Conservation (phyloP, 1,140 invertebrate species). For the Sitobion miscanthi region DNA sequence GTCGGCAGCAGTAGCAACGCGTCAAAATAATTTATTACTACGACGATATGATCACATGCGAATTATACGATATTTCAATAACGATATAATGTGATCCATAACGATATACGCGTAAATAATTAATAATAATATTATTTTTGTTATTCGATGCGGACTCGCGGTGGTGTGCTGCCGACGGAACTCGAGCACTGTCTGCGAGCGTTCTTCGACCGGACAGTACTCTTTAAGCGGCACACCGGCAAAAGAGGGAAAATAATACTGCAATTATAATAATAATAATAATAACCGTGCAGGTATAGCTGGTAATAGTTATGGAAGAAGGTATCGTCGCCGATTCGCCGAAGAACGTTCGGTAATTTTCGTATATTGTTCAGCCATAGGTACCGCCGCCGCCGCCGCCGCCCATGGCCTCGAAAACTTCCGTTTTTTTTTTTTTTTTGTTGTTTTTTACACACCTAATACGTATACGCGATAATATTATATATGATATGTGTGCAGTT, state of each 20-base stretch:
- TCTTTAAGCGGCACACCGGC: not conserved
- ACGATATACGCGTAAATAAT: not conserved
- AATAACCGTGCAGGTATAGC: not conserved
- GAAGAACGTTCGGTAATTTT: conserved; percentile 6
- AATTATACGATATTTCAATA: not conserved
- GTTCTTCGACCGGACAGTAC: not conserved
- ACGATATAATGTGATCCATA: too few relatives aligned
- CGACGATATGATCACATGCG: not conserved
- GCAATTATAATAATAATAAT: not conserved
- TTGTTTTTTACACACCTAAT: not conserved
- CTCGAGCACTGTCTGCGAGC: not conserved
- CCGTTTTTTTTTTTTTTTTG: not conserved
- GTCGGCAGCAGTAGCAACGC: not conserved
- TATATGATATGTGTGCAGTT: not conserved
- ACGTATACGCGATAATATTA: not conserved
- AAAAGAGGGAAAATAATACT: not conserved
- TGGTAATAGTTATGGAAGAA: not conserved
- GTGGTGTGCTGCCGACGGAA: not conserved
- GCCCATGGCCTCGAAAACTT: not conserved
- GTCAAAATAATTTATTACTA: not conserved
- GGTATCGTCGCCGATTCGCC: not conserved
- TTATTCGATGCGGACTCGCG: not conserved
- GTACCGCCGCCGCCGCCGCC: not conserved
- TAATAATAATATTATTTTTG: not conserved
- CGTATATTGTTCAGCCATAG: not conserved